Percentiles rank a stretch among this genome's conserved stretches.
phyloP scores from a whole-genome alignment of 2,888 invertebrate genomes.

The Ectemnius lituratus region DNA sequence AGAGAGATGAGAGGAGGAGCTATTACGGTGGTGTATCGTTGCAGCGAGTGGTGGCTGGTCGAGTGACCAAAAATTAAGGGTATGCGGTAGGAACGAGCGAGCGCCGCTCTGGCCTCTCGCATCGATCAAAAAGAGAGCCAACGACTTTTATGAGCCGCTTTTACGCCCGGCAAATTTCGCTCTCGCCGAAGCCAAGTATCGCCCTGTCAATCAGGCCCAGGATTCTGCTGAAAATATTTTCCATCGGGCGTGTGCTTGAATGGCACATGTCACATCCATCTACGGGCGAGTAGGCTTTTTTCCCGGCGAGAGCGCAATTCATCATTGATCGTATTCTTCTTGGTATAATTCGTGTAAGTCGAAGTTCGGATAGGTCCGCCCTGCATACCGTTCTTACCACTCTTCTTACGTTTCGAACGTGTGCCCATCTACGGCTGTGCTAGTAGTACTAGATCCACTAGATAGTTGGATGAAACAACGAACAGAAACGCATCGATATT shows the following conservation, averaged over 20 bases:
- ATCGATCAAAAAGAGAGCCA: conserved; percentile 4
- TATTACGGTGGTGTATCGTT: conserved; percentile 46
- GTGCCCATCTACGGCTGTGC: too few relatives aligned
- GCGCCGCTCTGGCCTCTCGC: conserved; percentile 22
- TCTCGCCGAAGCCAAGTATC: conserved; percentile 8
- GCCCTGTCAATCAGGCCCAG: neutral
- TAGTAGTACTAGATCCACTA: too few relatives aligned
- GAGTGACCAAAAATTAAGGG: conserved; percentile 46
- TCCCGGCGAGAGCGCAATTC: too few relatives aligned
- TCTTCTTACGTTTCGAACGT: too few relatives aligned
- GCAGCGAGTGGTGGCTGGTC: conserved; percentile 44
- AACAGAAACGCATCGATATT: conserved; percentile 65
- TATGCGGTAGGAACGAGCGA: conserved; percentile 43
- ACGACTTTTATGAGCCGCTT: neutral
- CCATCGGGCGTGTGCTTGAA: neutral
- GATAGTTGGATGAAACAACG: conserved; percentile 22
- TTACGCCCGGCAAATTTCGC: conserved; percentile 18
- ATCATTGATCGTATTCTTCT: neutral
- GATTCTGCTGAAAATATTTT: neutral
- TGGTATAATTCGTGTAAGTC: conserved; percentile 21
- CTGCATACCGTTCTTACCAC: too few relatives aligned
- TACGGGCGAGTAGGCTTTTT: too few relatives aligned
- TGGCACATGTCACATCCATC: too few relatives aligned
- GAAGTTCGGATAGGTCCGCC: neutral
- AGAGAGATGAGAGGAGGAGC: conserved; percentile 36